phyloP scores from a whole-genome alignment of 2,797 vertebrate genomes.

The Syngnathus acus region DNA sequence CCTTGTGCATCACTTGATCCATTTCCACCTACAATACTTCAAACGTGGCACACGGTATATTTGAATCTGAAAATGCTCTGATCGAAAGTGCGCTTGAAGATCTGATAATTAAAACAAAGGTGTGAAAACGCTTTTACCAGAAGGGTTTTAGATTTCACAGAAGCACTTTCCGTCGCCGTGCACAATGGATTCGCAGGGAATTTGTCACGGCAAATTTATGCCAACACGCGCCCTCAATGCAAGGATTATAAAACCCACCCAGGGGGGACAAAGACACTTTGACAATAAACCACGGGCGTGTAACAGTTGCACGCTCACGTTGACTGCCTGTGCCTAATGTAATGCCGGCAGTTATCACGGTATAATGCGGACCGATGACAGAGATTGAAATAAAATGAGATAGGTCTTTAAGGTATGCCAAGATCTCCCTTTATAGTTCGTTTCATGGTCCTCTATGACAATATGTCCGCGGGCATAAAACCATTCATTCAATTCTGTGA shows the following conservation, averaged over 20 bases:
- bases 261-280: no score
- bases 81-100: background rate
- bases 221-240: conserved; percentile 36
- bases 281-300: conserved; percentile 7
- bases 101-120: background rate
- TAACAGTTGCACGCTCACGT: conserved; percentile 1
- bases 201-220: conserved; percentile 44
- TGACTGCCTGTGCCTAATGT: background rate
- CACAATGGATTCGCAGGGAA: conserved; percentile 36
- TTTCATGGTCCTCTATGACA: background rate
- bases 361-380: background rate
- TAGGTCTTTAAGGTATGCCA: no score
- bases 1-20: background rate
- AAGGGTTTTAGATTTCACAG: conserved; percentile 7
- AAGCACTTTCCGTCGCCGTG: conserved; percentile 19
- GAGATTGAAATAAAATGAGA: background rate
- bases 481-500: background rate
- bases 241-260: conserved; percentile 29
- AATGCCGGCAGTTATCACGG: background rate
- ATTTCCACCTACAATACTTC: background rate
- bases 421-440: background rate
- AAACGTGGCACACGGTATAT: background rate
- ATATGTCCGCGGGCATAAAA: background rate
- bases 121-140: background rate
- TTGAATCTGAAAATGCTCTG: background rate